Conservation (phyloP, 1,140 invertebrate genomes). For the Leptinotarsa lineolata region DNA sequence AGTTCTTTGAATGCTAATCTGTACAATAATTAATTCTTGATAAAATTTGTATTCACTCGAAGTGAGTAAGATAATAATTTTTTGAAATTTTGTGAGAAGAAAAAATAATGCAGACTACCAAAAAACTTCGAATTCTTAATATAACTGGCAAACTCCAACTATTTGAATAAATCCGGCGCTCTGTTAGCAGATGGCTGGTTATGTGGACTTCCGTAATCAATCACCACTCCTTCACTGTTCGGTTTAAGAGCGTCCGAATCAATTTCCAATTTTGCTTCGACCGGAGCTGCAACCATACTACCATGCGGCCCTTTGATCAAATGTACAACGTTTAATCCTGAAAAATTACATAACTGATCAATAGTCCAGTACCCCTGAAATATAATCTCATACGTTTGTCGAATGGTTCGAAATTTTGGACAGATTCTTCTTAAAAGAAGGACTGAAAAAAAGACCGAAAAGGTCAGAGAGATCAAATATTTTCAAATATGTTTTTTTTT, state of each 20-base stretch:
- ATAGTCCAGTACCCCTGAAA: background rate
- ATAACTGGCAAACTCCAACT: background rate
- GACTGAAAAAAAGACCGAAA: too few relatives aligned
- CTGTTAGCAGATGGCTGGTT: slow-evolving; percentile 18
- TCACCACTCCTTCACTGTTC: slow-evolving; percentile 53
- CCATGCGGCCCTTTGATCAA: slow-evolving; percentile 53
- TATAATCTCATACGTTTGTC: background rate
- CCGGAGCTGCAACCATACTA: slow-evolving; percentile 50
- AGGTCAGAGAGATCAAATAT: background rate
- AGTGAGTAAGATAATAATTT: background rate
- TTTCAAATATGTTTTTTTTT: slow-evolving; percentile 11
- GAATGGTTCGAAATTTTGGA: too few relatives aligned
- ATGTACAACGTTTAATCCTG: slow-evolving; percentile 47
- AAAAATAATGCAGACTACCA: background rate
- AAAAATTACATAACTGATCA: slow-evolving; percentile 5
- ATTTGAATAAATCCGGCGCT: slow-evolving; percentile 26
- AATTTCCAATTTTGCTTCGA: slow-evolving; percentile 51
- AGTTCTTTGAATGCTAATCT: slow-evolving; percentile 13
- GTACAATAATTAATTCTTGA: background rate
- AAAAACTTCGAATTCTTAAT: slow-evolving; percentile 4
- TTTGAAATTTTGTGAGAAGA: background rate
- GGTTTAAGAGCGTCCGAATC: slow-evolving; percentile 51
- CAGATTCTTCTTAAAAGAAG: too few relatives aligned
- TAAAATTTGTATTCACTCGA: background rate
- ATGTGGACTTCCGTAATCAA: slow-evolving; percentile 50